A percentile compares a stretch with the other conserved stretches of the same genome.
Evolutionary conservation across 2,888 invertebrate species (phyloP).

Genomic region (Ormyrus nitidulus): DNA sequence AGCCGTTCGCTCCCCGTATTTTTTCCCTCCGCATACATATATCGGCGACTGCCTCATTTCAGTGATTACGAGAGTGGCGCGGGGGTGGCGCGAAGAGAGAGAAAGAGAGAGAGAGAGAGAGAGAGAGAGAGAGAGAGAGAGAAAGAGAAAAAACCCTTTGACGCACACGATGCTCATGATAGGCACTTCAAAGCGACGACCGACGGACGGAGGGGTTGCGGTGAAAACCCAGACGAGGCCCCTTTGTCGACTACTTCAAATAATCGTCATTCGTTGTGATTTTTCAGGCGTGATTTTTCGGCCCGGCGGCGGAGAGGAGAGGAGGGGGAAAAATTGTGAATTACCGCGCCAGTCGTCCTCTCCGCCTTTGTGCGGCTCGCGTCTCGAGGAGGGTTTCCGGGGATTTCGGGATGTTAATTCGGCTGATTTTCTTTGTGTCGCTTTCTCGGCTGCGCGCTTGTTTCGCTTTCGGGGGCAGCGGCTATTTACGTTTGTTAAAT

Average conservation of each 20-base stretch:
- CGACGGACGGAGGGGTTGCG: neutral
- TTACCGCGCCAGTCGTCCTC: neutral
- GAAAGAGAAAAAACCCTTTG: neutral
- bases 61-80: slow-evolving; percentile 32
- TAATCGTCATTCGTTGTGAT: slow-evolving; percentile 50
- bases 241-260: slow-evolving; percentile 25
- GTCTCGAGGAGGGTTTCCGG: neutral
- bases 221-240: neutral
- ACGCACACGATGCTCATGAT: slow-evolving; percentile 6
- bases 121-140: slow-evolving; percentile 3
- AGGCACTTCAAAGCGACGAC: slow-evolving; percentile 26
- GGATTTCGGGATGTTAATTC: neutral
- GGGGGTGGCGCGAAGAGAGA: neutral
- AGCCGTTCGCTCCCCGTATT: neutral
- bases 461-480: too few relatives aligned
- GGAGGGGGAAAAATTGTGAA: neutral
- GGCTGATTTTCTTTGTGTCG: too few relatives aligned
- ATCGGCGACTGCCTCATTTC: slow-evolving; percentile 32
- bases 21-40: neutral
- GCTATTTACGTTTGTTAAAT: too few relatives aligned
- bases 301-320: neutral
- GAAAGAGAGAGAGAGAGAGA: neutral
- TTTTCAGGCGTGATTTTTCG: slow-evolving; percentile 46
- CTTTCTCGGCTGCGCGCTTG: too few relatives aligned
- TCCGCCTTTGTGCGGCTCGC: neutral